Base-by-base conservation (phyloP, 2,797 vertebrate genomes). In the Pyrocephalus nanus region DNA sequence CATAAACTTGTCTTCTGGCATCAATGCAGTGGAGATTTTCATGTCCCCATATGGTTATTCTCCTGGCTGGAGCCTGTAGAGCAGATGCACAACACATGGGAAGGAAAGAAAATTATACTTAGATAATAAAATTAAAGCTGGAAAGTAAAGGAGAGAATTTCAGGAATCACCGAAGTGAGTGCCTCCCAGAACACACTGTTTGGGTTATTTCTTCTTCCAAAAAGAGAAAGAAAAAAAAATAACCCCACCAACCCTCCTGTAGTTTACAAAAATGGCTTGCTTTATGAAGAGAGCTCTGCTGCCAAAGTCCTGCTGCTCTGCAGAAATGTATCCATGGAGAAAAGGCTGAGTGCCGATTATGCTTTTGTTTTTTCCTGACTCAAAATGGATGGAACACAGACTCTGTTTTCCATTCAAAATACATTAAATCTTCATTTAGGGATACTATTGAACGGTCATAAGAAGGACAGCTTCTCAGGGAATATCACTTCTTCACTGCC, bases 371-470 rank as follows among this genome's bases (percentile, higher is more conserved):
- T 92, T 96, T 67, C 79, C 86, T 88, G 61, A 73, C 32, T 92
- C 54, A 79, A 90, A 97, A 96, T 88, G 82, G 51, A 96, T 85
- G 72, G 70, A 93, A 90, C 47, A 61, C 55, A 87, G 84, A 94
- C 93, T 94, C 62, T 92, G 60, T 95, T 97, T 96, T 95, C 93
- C 95, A 97, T 96, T 96, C 90, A 93, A 96, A 96, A 89, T 85
- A 88, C 50, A 96, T 96, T 96, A 94, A 94, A 90, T 96, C 95
- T 95, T 97, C 88, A 97, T 97, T 97, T 95, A 88, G 88, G 73
- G 67, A 74, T 77, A 73, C 83, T 93, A 97, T 81, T 94, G 95
- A 96, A 92, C 47, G 48, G 85, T 91, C 92, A 96, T 65, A 93
- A 94, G 89, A 88, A 97, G 96, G 94, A 94, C 76, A 95, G 82